Evolutionary conservation across 2,113 vertebrate genomes (phyloP).

Genomic region (Prochilodus magdalenae): DNA sequence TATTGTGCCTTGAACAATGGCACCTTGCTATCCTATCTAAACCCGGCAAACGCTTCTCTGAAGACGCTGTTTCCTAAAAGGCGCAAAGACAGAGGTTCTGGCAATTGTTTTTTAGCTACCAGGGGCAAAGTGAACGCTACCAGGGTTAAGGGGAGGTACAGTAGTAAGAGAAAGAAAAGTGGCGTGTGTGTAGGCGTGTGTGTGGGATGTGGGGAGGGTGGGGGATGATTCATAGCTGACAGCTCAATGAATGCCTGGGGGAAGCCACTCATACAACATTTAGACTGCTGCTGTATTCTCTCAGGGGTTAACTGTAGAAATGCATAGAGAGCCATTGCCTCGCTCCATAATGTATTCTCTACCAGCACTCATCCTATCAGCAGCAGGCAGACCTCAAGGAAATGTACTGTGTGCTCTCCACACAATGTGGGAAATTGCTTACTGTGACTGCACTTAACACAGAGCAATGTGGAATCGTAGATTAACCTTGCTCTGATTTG

Average conservation of each 20-base stretch:
- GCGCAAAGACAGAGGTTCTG: constrained; percentile 2
- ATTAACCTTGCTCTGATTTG: constrained; percentile 77
- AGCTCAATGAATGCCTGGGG: constrained; percentile 48
- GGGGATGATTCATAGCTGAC: constrained; percentile 51
- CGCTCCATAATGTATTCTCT: constrained; percentile 74
- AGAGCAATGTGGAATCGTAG: constrained; percentile 68
- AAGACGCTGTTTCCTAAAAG: constrained; percentile 12
- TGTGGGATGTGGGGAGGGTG: not conserved
- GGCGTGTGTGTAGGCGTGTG: constrained; percentile 19
- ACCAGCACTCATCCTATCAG: constrained; percentile 74
- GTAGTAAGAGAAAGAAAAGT: constrained; percentile 17
- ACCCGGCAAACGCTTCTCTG: constrained; percentile 21
- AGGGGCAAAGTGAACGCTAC: constrained; percentile 24
- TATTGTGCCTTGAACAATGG: constrained; percentile 40
- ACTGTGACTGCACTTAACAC: constrained; percentile 72
- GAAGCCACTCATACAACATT: constrained; percentile 48
- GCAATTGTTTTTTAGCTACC: constrained; percentile 26
- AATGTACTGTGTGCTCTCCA: constrained; percentile 65
- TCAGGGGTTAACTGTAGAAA: constrained; percentile 50
- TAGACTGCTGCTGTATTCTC: constrained; percentile 48
- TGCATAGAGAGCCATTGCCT: constrained; percentile 44
- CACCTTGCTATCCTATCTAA: constrained; percentile 7
- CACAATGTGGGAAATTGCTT: constrained; percentile 78
- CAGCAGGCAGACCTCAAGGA: constrained; percentile 76
- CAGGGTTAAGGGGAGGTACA: constrained; percentile 44